Base-by-base conservation (phyloP, 2,113 vertebrate genomes). In the Chamaetylas fuelleborni region DNA sequence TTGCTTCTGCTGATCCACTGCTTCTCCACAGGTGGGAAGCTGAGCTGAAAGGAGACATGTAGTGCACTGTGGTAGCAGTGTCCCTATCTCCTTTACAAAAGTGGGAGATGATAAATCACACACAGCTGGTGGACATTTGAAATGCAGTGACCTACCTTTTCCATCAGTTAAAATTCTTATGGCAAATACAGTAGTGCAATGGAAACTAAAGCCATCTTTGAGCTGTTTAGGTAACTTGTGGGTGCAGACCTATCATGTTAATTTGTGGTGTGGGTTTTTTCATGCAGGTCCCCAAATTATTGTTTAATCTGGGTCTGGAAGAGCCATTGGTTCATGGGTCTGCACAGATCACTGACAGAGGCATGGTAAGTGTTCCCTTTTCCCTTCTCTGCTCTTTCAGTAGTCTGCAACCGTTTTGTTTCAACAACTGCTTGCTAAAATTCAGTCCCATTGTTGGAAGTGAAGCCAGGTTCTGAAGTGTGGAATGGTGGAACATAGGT, bases 261-360 rank as follows among this genome's bases (percentile, higher is more conserved):
- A 91, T 43, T 80, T 78, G 23, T 79, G 10, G 38, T n/a, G 38
- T 88, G 64, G 42, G 2, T 79, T 97, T 96, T 84, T 40, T 97
- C 43, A 66, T 94, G 29, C 83, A 99, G 99, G 98, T 98, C 58
- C 98, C 98, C 42, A 99, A 99, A 94, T 96, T 99, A 89, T 97
- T 98, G 72, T 56, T 97, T 97, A 93, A 97, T 64, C 95, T 98
- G 70, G 98, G 97, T 94, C 85, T 97, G 42, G 99, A 99, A 89
- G 99, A 99, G 84, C 96, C 98, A n/a, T 92, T 98, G 23, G 94
- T 99, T 82, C 99, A 99, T 80, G 96, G 97, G 1, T 98, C 98
- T 85, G 99, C 99, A 74, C 97, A 98, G 72, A 98, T 99, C 97
- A 97, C 98, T 72, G 99, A 98, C 76, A 98, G 95, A 97, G 98